A percentile compares a stretch with the other conserved stretches of the same genome.
These are phyloP conservation scores for Diploscapter pachys DNA, from an alignment of 1,140 invertebrate genomes.

Conservation along the genomic window DNA sequence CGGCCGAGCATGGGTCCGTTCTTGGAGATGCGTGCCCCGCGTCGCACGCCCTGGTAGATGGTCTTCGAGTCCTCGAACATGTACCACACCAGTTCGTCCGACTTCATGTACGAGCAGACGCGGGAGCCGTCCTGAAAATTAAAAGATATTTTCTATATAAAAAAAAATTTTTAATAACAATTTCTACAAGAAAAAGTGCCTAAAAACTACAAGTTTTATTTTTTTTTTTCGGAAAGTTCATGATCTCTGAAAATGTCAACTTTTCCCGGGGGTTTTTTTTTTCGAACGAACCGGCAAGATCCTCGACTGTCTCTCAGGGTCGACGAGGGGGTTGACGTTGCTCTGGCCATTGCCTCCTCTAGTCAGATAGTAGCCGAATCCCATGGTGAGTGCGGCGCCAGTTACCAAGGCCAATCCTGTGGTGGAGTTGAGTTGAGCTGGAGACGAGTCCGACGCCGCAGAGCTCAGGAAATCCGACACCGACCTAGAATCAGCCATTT, in stretches of 20 bases:
- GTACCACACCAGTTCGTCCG: conserved; percentile 79
- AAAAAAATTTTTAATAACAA: not conserved
- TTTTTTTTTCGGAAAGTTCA: not conserved
- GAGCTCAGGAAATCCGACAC: conserved; percentile 9
- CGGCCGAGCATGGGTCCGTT: conserved; percentile 61
- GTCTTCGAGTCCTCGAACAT: conserved; percentile 84
- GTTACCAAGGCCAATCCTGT: conserved; percentile 12
- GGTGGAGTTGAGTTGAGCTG: conserved; percentile 3
- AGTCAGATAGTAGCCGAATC: conserved; percentile 32
- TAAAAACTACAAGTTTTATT: not conserved
- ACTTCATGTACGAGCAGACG: conserved; percentile 82
- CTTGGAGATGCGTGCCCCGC: conserved; percentile 87
- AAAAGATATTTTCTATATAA: conserved; percentile 17
- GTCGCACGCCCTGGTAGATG: conserved; percentile 81
- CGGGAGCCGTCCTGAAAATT: conserved; percentile 77
- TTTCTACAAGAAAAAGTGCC: not conserved
- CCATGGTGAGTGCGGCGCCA: conserved; percentile 32
- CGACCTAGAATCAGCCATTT: not conserved
- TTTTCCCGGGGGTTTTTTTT: not conserved
- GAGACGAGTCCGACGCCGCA: conserved; percentile 4
- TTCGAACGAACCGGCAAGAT: conserved; percentile 67
- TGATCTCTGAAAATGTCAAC: not conserved
- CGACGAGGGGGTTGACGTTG: conserved; percentile 70
- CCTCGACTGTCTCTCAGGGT: conserved; percentile 71
- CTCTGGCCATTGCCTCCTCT: conserved; percentile 7